phyloP scores from a whole-genome alignment of 2,888 invertebrate genomes.

The Gasteruption jaculator region DNA sequence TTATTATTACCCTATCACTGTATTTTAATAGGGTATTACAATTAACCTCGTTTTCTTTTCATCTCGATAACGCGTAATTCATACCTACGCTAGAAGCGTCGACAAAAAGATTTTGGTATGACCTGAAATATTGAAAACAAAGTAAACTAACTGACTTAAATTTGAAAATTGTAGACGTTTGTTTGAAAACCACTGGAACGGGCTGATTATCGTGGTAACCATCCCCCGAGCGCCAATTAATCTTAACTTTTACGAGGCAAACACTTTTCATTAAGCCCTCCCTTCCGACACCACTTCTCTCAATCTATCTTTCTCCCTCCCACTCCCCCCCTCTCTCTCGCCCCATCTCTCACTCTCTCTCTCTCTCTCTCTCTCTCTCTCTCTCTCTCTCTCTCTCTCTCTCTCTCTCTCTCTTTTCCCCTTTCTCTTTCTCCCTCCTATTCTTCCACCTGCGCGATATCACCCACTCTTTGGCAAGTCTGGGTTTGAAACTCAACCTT shows the following conservation, averaged over 20 bases:
- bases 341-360: slow-evolving; percentile 11
- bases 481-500: no score
- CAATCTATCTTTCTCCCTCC: slow-evolving; percentile 16
- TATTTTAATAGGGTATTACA: no score
- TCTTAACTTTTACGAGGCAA: slow-evolving; percentile 51
- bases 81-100: no score
- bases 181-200: slow-evolving; percentile 47
- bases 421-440: slow-evolving; percentile 13
- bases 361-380: slow-evolving; percentile 7
- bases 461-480: no score
- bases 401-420: slow-evolving; percentile 11
- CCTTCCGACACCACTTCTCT: no score
- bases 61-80: no score
- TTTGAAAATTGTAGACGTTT: no score
- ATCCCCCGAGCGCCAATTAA: slow-evolving; percentile 50
- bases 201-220: slow-evolving; percentile 50
- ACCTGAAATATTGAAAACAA: no score
- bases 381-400: slow-evolving; percentile 8
- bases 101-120: no score
- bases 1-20: no score
- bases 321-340: slow-evolving; percentile 24
- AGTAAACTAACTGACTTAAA: no score
- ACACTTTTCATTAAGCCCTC: slow-evolving; percentile 50
- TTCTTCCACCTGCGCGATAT: slow-evolving; percentile 9
- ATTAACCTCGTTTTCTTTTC: no score